phyloP scores from a whole-genome alignment of 1,140 invertebrate genomes.

The Drosophila sechellia region DNA sequence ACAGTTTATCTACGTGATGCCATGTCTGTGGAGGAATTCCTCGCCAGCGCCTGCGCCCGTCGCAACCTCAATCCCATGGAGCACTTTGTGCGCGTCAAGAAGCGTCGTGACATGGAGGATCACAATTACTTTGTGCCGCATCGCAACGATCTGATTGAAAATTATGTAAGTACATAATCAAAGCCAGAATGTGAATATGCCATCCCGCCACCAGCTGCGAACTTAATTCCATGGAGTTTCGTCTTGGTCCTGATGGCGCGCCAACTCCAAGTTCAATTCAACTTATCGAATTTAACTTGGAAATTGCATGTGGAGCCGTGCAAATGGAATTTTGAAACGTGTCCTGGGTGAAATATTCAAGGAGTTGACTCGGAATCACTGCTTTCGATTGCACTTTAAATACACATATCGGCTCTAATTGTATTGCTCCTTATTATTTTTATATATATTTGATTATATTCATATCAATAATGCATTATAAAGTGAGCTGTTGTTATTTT shows the following conservation, averaged over 20 bases:
- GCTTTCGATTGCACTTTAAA: not conserved
- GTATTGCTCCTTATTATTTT: not conserved
- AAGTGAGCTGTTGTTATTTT: not conserved
- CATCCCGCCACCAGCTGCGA: not conserved
- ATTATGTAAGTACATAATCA: slow-evolving; percentile 91
- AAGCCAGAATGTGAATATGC: slow-evolving; percentile 12
- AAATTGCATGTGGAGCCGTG: slow-evolving; percentile 36
- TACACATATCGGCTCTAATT: not conserved
- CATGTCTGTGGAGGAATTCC: slow-evolving; percentile 97
- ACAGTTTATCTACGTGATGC: slow-evolving; percentile 93
- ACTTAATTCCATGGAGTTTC: not conserved
- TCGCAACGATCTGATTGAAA: slow-evolving; percentile 96
- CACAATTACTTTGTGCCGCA: slow-evolving; percentile 98
- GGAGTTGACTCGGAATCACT: not conserved
- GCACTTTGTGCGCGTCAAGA: slow-evolving; percentile 97
- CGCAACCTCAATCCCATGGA: slow-evolving; percentile 96
- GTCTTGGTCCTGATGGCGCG: too few species aligned
- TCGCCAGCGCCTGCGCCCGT: slow-evolving; percentile 95
- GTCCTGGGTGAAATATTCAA: not conserved
- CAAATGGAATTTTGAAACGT: slow-evolving; percentile 33
- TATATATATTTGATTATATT: slow-evolving; percentile 19
- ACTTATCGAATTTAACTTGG: slow-evolving; percentile 43
- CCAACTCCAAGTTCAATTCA: slow-evolving; percentile 33
- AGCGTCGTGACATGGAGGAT: slow-evolving; percentile 96
- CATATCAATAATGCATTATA: not conserved